Evolutionary conservation across 2,113 vertebrate genomes (phyloP).

Genomic region (Eptatretus burgeri): DNA sequence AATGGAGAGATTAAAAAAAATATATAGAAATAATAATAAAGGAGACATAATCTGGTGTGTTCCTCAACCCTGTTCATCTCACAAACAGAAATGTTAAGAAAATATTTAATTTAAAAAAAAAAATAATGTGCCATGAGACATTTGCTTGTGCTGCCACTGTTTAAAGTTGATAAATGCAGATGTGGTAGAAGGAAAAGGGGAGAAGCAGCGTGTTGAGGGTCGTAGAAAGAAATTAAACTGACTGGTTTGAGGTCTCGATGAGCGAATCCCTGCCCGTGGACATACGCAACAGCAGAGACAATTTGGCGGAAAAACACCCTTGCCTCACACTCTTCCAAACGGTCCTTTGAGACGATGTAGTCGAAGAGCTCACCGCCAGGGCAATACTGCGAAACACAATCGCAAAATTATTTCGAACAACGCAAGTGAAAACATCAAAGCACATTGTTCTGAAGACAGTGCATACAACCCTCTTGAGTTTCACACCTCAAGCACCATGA

Average conservation of each 20-base stretch:
- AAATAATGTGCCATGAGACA: no score
- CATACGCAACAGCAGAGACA: conserved; percentile 53
- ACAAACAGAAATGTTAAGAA: no score
- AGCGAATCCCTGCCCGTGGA: conserved; percentile 65
- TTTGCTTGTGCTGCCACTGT: no score
- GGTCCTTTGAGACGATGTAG: conserved; percentile 67
- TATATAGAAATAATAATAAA: neutral
- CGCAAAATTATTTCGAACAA: neutral
- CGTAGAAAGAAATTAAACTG: conserved; percentile 12
- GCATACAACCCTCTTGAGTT: neutral
- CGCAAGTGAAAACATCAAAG: neutral
- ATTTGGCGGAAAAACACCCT: conserved; percentile 67
- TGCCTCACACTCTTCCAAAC: conserved; percentile 52
- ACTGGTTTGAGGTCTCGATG: conserved; percentile 85
- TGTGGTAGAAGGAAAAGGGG: no score
- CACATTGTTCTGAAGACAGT: neutral
- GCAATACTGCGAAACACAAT: conserved; percentile 33
- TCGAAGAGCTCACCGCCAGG: conserved; percentile 81
- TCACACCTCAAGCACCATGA: conserved; percentile 62
- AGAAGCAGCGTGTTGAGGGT: no score
- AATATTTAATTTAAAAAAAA: no score
- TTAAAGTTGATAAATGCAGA: no score
- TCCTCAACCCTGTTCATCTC: no score
- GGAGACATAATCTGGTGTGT: no score
- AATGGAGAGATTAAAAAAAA: neutral